Percentiles rank a stretch among this genome's conserved stretches.
phyloP scores from a whole-genome alignment of 2,888 invertebrate genomes.

The Halictus ligatus region DNA sequence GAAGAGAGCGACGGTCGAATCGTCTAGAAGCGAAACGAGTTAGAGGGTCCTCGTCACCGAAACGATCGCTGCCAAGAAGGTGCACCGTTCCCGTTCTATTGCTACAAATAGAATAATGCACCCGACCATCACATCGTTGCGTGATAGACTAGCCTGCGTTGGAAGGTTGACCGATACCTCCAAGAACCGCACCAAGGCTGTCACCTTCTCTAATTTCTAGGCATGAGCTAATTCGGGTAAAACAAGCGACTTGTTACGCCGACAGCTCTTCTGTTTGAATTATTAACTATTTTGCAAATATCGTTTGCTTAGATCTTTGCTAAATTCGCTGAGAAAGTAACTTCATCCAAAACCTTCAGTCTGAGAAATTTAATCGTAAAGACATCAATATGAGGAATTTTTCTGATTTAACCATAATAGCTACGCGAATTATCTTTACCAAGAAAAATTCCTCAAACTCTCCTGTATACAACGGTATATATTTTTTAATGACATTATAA shows the following conservation, averaged over 20 bases:
- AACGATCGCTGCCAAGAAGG: constrained; percentile 48
- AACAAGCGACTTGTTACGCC: background rate
- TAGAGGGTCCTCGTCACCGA: constrained; percentile 33
- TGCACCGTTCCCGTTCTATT: constrained; percentile 32
- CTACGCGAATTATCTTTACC: too few relatives aligned
- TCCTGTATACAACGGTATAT: too few relatives aligned
- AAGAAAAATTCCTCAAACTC: too few relatives aligned
- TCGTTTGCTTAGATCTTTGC: background rate
- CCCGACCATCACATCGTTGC: constrained; percentile 27
- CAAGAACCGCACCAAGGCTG: constrained; percentile 10
- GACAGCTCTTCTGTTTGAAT: background rate
- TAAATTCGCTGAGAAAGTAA: too few relatives aligned
- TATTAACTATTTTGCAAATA: background rate
- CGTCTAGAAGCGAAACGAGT: constrained; percentile 44
- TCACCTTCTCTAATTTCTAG: background rate
- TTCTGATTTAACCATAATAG: too few relatives aligned
- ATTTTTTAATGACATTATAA: too few relatives aligned
- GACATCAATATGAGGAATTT: too few relatives aligned
- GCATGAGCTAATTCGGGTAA: background rate
- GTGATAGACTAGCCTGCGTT: constrained; percentile 7
- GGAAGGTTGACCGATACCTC: constrained; percentile 9
- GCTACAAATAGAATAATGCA: constrained; percentile 48
- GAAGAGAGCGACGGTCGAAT: constrained; percentile 38
- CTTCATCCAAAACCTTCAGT: too few relatives aligned
- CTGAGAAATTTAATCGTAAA: too few relatives aligned